Percentiles rank a stretch among this genome's conserved stretches.
Evolutionary conservation across 1,140 invertebrate genomes (phyloP).

Genomic region (Melanaphis sacchari): DNA sequence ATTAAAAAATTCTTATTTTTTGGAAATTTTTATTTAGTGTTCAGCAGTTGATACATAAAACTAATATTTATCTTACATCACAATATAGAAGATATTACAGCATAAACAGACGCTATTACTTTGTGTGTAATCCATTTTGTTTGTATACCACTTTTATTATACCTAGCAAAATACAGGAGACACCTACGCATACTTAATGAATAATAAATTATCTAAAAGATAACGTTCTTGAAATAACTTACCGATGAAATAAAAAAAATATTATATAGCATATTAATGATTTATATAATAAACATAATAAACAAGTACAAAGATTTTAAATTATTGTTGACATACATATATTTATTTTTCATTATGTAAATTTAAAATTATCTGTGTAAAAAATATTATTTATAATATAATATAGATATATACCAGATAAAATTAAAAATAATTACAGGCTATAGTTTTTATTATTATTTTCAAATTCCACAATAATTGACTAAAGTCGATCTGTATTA

Average conservation of each 20-base stretch:
- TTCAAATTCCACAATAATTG: background rate
- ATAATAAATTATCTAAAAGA: slow-evolving; percentile 7
- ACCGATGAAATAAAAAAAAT: background rate
- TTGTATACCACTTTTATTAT: background rate
- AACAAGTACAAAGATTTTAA: too few species aligned
- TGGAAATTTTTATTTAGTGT: background rate
- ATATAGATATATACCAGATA: background rate
- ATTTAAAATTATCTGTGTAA: background rate
- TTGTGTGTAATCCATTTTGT: background rate
- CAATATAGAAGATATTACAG: background rate
- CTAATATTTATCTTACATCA: background rate
- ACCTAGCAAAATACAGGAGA: background rate
- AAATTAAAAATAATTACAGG: background rate
- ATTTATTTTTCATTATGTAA: background rate
- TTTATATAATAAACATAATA: background rate
- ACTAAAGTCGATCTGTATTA: background rate
- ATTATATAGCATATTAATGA: background rate
- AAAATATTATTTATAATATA: background rate
- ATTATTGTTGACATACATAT: background rate
- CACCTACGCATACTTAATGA: background rate
- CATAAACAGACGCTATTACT: background rate
- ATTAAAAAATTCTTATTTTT: background rate
- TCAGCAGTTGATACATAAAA: background rate
- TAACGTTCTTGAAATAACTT: background rate
- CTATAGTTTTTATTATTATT: background rate